Percentiles rank a stretch among this genome's conserved stretches.
Evolutionary conservation across 2,888 invertebrate species (phyloP).

Genomic region (Drosophila pseudotalamancana): DNA sequence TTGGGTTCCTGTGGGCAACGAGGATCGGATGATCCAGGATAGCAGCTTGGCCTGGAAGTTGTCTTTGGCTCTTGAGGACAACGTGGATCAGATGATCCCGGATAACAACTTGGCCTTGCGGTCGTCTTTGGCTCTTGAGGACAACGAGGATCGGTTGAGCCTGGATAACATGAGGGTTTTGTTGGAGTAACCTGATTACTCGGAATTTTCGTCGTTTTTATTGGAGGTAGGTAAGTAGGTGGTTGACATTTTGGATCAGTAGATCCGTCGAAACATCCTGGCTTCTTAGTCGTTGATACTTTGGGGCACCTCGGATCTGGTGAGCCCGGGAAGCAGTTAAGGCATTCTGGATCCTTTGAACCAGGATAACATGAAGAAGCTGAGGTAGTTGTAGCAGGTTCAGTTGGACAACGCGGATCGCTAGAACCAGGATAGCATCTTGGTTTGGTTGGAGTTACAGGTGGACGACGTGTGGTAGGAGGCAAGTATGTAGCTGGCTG

Average conservation of each 20-base stretch:
- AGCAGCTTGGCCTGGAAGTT: not conserved
- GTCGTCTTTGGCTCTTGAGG: slow-evolving; percentile 20
- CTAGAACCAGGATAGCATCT: slow-evolving; percentile 81
- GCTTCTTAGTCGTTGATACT: slow-evolving; percentile 35
- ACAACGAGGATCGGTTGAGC: slow-evolving; percentile 31
- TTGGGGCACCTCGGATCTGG: slow-evolving; percentile 50
- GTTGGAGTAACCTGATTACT: slow-evolving; percentile 15
- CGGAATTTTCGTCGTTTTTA: slow-evolving; percentile 19
- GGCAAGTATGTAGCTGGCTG: slow-evolving; percentile 43
- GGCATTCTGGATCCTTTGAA: slow-evolving; percentile 69
- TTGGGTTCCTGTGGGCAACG: not conserved
- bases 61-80: slow-evolving; percentile 61
- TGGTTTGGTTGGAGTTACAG: slow-evolving; percentile 27
- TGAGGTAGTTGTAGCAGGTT: slow-evolving; percentile 52
- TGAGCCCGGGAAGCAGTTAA: slow-evolving; percentile 81
- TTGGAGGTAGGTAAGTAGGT: slow-evolving; percentile 41
- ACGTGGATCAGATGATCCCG: slow-evolving; percentile 80
- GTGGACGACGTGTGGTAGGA: slow-evolving; percentile 4
- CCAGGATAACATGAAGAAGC: slow-evolving; percentile 51
- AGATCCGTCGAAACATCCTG: slow-evolving; percentile 82
- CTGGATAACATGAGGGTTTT: slow-evolving; percentile 24
- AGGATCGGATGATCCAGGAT: slow-evolving; percentile 14
- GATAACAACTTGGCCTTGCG: slow-evolving; percentile 50
- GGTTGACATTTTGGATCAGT: slow-evolving; percentile 65
- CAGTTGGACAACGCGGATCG: slow-evolving; percentile 61